Evolutionary conservation across 37 sponge, comb jelly and placozoan species (phyloP), one percentile per base, ranked within the genome.

Genomic region (Oopsacas minuta): DNA sequence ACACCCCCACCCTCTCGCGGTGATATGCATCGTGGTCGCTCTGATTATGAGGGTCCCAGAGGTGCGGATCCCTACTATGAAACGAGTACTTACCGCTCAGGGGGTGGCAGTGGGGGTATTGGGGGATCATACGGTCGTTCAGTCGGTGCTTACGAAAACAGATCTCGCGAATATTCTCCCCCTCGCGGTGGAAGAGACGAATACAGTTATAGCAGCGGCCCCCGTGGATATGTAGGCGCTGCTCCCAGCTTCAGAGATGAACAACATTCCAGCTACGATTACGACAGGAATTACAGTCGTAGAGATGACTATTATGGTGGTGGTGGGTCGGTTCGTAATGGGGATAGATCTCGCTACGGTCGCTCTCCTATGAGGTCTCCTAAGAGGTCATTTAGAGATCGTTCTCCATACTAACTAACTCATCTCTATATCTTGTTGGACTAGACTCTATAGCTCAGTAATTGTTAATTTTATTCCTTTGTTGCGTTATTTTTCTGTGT

Each of bases 291-390:
- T 7, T 10, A n/a, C 75, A 25, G 28, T 12, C 30, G 30, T 34
- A 12, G 51, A 12, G 28, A n/a, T 10, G 75, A 61, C 28, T 10
- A 61, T 34, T 61, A 61, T 34, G 28, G 30, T 3, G 75, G 75
- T 32, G 51, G 51, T 22, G 12, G 12, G 51, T 46, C 51, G 17
- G 5, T 34, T 12, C 7, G 75, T 3, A 61, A 61, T 34, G 75
- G 75, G 5, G 75, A 61, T n/a, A 61, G 28, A 61, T 7, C 7
- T 5, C 75, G 75, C 17, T 61, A 61, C 75, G 75, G 75, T 61
- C 20, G 75, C 32, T 61, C 75, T 12, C 75, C 75, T 61, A 61
- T 61, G 75, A 3, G 75, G 75, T 61, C 75, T 34, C 75, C 75
- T 32, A 61, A n/a, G 30, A 61, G 22, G 22, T 61, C 75, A 3